phyloP scores from a whole-genome alignment of 23 tunicate species.

The Corella eumyota region DNA sequence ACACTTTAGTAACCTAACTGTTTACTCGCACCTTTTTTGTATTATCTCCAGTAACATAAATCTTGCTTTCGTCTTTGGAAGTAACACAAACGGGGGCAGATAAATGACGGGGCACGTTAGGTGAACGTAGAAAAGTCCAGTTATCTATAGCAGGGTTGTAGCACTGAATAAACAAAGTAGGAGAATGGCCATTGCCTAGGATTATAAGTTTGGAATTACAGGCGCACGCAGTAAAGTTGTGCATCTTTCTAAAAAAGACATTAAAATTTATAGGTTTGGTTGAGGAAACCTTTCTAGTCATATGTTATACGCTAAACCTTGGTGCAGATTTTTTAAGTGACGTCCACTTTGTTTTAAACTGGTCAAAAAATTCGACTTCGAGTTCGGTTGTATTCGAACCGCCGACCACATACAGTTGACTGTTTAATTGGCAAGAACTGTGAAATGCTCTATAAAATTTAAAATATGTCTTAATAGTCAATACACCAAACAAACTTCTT shows the following conservation, averaged over 20 bases:
- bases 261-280: not conserved
- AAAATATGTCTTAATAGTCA: too few species aligned
- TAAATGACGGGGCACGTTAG: slow-evolving; percentile 73
- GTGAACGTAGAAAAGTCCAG: slow-evolving; percentile 67
- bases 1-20: too few species aligned
- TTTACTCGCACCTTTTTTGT: slow-evolving; percentile 55
- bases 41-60: slow-evolving; percentile 61
- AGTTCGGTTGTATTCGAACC: slow-evolving; percentile 22
- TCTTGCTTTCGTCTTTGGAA: slow-evolving; percentile 21
- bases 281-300: too few species aligned
- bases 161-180: slow-evolving; percentile 37
- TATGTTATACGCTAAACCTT: slow-evolving; percentile 11
- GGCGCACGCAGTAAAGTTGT: slow-evolving; percentile 35
- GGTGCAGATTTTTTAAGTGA: slow-evolving; percentile 41
- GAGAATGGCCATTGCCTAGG: slow-evolving; percentile 47
- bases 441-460: slow-evolving; percentile 60
- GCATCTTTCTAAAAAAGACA: slow-evolving; percentile 16
- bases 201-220: slow-evolving; percentile 62
- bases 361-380: slow-evolving; percentile 46
- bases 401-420: slow-evolving; percentile 54
- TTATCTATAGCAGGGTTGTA: slow-evolving; percentile 69
- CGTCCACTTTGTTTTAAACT: slow-evolving; percentile 28
- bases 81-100: slow-evolving; percentile 71
- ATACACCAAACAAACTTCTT: too few species aligned
- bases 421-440: slow-evolving; percentile 47